Evolutionary conservation across 1,140 invertebrate genomes (phyloP), one percentile per base, ranked within the genome.

Genomic region (Drosophila kikkawai): DNA sequence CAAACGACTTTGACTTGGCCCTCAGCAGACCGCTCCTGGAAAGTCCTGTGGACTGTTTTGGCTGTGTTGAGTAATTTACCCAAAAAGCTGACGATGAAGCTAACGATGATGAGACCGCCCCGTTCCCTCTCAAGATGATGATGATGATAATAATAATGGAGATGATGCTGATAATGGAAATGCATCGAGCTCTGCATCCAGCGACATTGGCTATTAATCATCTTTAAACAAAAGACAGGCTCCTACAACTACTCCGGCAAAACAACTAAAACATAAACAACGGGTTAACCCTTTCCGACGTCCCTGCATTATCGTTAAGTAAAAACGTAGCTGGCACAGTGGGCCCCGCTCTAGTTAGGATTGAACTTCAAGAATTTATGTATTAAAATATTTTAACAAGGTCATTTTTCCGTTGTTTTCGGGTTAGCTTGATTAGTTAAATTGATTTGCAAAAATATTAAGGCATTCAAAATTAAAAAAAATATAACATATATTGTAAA

Each of bases 141-240:
- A 41, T 60, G 19, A 29, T 17, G 50, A 45, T 70, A 37, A 26
- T 34, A 13, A 51, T 60, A 56, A 67, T 71, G 47, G 29, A 19
- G 42, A 78, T 66, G 56, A 48, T 79, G 71, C 78, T 87, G 80
- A 83, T 87, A 88, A 87, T 82, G 81, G 70, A 81, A 90, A 76
- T 84, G 85, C 85, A 84, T 88, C 79, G 79, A 79, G 81, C 53
- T 71, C 70, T 81, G 81, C 82, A 82, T 61, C 81, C 69, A 90
- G 69, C 81, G 86, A 84, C 85, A 90, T 84, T 85, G 85, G 85
- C 85, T 90, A 88, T 88, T 88, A 90, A 88, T 88, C 85, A 88
- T 88, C 85, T 90, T 88, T 88, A 90, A 82, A 88, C 84, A 88
- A 88, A 85, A 81, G 85, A 79, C 81, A 82, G 63, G 80, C 42